Conservation (phyloP, 2,888 invertebrate genomes). For the Macroteleia sp. region DNA sequence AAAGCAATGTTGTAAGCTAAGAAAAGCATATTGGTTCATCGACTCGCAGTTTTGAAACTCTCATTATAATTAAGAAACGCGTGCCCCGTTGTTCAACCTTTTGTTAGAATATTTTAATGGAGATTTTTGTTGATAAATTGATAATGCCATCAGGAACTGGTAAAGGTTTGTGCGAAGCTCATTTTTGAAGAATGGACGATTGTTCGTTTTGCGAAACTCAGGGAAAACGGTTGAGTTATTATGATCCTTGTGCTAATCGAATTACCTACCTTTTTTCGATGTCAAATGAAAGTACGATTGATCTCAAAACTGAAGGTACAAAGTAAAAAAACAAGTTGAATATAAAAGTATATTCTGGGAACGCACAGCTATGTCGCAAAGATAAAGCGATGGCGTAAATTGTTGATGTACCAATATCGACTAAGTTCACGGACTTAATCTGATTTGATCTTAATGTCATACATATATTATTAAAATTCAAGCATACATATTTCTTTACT, state of each 20-base stretch:
- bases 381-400: too few species aligned
- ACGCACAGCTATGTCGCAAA: too few species aligned
- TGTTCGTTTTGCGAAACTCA: slow-evolving; percentile 40
- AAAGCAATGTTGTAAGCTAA: slow-evolving; percentile 76
- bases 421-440: too few species aligned
- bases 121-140: slow-evolving; percentile 22
- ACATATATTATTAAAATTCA: too few species aligned
- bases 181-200: slow-evolving; percentile 13
- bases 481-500: too few species aligned
- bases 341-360: too few species aligned
- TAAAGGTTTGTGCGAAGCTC: slow-evolving; percentile 6
- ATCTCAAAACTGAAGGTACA: background rate
- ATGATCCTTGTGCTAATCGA: background rate
- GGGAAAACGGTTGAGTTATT: slow-evolving; percentile 4
- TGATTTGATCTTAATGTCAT: too few species aligned
- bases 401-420: too few species aligned
- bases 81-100: slow-evolving; percentile 48
- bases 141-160: slow-evolving; percentile 6
- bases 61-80: slow-evolving; percentile 81
- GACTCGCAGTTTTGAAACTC: slow-evolving; percentile 80
- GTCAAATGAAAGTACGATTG: background rate
- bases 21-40: slow-evolving; percentile 83
- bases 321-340: too few species aligned
- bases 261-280: background rate
- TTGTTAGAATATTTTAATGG: background rate